phyloP scores from a whole-genome alignment of 1,140 invertebrate species.

The Asobara japonica region DNA sequence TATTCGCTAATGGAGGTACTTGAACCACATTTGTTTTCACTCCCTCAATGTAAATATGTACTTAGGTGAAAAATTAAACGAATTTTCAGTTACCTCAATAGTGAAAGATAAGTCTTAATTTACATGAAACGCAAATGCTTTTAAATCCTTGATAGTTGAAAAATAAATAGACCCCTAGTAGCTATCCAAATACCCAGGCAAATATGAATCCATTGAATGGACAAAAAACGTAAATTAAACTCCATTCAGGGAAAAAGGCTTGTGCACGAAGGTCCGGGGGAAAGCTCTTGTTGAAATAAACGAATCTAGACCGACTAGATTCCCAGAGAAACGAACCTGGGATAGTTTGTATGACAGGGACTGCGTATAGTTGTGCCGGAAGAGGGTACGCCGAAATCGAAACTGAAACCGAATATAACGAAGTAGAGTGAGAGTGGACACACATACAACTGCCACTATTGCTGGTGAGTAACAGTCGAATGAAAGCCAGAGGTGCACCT shows the following conservation, averaged over 20 bases:
- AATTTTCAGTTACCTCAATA: too few species aligned
- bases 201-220: not conserved
- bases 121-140: not conserved
- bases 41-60: not conserved
- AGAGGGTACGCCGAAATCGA: not conserved
- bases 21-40: not conserved
- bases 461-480: not conserved
- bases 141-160: not conserved
- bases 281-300: conserved; percentile 1
- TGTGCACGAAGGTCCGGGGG: not conserved
- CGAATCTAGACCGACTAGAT: conserved; percentile 1
- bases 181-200: not conserved
- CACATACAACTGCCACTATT: conserved; percentile 20
- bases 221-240: not conserved
- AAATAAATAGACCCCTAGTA: not conserved
- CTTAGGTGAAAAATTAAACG: too few species aligned
- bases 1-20: not conserved
- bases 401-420: conserved; percentile 35
- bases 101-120: too few species aligned
- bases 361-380: conserved; percentile 21
- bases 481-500: conserved; percentile 29
- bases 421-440: conserved; percentile 21
- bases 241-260: not conserved
- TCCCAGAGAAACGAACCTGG: conserved; percentile 1
- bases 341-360: conserved; percentile 17